A percentile compares a stretch with the other conserved stretches of the same genome.
Evolutionary conservation across 2,888 invertebrate genomes (phyloP).

Genomic region (Diaphora mendica): DNA sequence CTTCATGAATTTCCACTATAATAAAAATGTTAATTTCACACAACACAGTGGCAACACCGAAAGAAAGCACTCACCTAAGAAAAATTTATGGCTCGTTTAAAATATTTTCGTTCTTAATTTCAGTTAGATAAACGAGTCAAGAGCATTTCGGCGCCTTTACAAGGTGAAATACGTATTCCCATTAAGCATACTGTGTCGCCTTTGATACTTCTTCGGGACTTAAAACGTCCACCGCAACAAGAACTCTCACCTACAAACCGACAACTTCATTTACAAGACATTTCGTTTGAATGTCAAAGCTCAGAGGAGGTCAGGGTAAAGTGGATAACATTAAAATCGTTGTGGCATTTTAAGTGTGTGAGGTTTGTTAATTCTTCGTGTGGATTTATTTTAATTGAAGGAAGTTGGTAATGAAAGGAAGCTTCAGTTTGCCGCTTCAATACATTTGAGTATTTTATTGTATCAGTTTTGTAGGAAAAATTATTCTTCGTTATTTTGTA

Average conservation of each 20-base stretch:
- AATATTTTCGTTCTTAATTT: constrained; percentile 83
- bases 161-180: constrained; percentile 74
- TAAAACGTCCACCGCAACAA: constrained; percentile 62
- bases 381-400: constrained; percentile 75
- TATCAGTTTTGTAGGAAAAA: constrained; percentile 33
- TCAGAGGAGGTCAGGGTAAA: constrained; percentile 48
- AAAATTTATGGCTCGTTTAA: constrained; percentile 78
- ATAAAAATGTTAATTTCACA: constrained; percentile 29
- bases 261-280: constrained; percentile 32
- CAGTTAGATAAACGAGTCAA: constrained; percentile 76
- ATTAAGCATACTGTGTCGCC: constrained; percentile 65
- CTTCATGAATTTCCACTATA: constrained; percentile 5
- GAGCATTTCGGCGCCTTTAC: constrained; percentile 77
- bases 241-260: constrained; percentile 42
- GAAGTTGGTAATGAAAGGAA: constrained; percentile 64
- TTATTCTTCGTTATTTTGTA: constrained; percentile 27
- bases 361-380: constrained; percentile 74
- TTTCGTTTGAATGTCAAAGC: constrained; percentile 14
- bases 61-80: constrained; percentile 68
- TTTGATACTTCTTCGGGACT: constrained; percentile 59
- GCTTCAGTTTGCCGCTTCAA: constrained; percentile 44
- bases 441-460: constrained; percentile 54
- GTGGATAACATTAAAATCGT: constrained; percentile 50
- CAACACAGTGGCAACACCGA: constrained; percentile 66
- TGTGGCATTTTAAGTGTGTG: constrained; percentile 69